These are phyloP conservation scores for Amphilophus citrinellus DNA, from an alignment of 2,113 vertebrate species.

Conservation along the genomic window DNA sequence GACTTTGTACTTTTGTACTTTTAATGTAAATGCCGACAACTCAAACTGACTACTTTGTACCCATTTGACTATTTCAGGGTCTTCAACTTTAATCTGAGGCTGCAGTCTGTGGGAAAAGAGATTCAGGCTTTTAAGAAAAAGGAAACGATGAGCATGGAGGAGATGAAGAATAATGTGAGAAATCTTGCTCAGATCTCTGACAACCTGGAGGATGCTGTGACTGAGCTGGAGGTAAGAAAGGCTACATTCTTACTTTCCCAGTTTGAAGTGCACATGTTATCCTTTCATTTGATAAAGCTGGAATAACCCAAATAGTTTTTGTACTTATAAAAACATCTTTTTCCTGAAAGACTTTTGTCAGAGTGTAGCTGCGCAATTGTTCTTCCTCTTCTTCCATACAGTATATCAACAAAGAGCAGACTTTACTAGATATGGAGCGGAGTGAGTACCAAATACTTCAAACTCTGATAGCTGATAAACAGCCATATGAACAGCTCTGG, in stretches of 20 bases:
- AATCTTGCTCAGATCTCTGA: conserved; percentile 82
- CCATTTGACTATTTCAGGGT: conserved; percentile 75
- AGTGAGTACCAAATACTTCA: conserved; percentile 88
- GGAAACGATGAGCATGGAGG: conserved; percentile 80
- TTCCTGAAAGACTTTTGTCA: conserved; percentile 2
- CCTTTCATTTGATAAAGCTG: background rate
- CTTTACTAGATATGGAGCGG: conserved; percentile 85
- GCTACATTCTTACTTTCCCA: background rate
- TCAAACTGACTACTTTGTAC: background rate
- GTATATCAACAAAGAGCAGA: conserved; percentile 90
- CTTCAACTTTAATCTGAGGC: conserved; percentile 77
- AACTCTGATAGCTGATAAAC: conserved; percentile 81
- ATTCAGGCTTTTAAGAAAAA: conserved; percentile 86
- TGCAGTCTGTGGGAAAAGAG: conserved; percentile 81
- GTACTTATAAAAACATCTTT: background rate
- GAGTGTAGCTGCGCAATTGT: background rate
- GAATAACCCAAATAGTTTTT: background rate
- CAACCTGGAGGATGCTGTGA: conserved; percentile 81
- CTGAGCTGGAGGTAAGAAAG: conserved; percentile 85
- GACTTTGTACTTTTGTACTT: background rate
- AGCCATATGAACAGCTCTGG: conserved; percentile 92
- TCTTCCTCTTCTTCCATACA: conserved; percentile 51
- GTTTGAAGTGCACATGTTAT: background rate
- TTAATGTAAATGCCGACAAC: background rate
- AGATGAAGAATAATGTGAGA: conserved; percentile 86